Conservation (phyloP, 2,113 vertebrate genomes). For the Datnioides undecimradiatus region DNA sequence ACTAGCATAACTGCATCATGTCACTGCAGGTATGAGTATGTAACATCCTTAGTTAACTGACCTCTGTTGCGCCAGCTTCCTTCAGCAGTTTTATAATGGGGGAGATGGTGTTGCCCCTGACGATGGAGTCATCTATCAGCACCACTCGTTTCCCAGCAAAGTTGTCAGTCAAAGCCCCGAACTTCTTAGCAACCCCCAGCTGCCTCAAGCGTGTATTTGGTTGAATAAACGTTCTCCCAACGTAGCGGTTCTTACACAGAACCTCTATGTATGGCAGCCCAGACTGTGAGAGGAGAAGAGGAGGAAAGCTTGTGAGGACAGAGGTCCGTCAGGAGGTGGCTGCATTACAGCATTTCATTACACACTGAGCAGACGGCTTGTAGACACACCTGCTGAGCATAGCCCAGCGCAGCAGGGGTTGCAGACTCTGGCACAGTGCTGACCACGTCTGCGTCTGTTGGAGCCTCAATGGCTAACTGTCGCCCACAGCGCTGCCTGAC, state of each 20-base stretch:
- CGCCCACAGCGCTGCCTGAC: slow-evolving; percentile 94
- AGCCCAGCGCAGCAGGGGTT: slow-evolving; percentile 96
- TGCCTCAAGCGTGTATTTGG: slow-evolving; percentile 97
- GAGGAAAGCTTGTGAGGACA: not conserved
- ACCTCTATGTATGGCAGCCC: slow-evolving; percentile 95
- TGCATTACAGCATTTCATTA: not conserved
- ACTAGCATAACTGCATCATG: not conserved
- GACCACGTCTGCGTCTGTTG: slow-evolving; percentile 94
- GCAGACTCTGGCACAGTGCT: slow-evolving; percentile 99
- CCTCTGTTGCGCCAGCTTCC: slow-evolving; percentile 97
- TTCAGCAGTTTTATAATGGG: slow-evolving; percentile 97
- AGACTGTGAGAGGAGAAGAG: slow-evolving; percentile 80
- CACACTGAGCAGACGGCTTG: not conserved
- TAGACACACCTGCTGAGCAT: slow-evolving; percentile 89
- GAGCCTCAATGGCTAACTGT: slow-evolving; percentile 95
- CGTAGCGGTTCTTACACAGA: slow-evolving; percentile 97
- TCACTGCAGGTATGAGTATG: not conserved
- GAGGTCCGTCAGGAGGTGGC: not conserved
- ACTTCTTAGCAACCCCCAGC: slow-evolving; percentile 98
- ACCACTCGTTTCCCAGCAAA: slow-evolving; percentile 96
- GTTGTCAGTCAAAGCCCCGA: slow-evolving; percentile 95
- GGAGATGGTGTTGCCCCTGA: slow-evolving; percentile 97
- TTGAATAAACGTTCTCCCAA: slow-evolving; percentile 97
- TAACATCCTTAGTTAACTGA: slow-evolving; percentile 65
- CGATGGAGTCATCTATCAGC: slow-evolving; percentile 96